These are phyloP conservation scores for Herminia tarsipennalis DNA, from an alignment of 2,888 invertebrate genomes.

Conservation along the genomic window DNA sequence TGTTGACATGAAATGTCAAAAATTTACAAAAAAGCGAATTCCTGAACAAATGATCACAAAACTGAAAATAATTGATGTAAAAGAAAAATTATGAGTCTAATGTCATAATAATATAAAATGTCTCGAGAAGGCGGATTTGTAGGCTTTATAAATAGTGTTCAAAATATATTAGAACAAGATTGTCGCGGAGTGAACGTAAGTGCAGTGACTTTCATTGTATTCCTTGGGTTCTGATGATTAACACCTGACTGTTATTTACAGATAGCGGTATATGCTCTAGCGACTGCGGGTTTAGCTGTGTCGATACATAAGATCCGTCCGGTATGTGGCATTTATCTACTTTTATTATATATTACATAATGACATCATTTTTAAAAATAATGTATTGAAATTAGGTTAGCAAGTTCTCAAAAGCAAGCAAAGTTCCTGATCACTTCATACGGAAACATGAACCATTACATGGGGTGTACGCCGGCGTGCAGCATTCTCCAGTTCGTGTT, in stretches of 20 bases:
- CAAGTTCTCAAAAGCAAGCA: slow-evolving; percentile 86
- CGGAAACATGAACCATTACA: slow-evolving; percentile 77
- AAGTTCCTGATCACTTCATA: slow-evolving; percentile 86
- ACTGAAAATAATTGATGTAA: slow-evolving; percentile 70
- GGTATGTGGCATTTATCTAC: slow-evolving; percentile 67
- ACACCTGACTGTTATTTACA: slow-evolving; percentile 61
- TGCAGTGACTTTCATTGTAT: slow-evolving; percentile 27
- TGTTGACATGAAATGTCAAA: slow-evolving; percentile 2
- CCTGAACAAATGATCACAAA: slow-evolving; percentile 50
- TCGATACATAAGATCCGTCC: slow-evolving; percentile 87
- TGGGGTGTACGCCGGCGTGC: slow-evolving; percentile 81
- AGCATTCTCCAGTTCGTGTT: slow-evolving; percentile 79
- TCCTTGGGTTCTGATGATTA: slow-evolving; percentile 25
- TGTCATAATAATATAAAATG: slow-evolving; percentile 58
- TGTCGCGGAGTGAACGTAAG: slow-evolving; percentile 80
- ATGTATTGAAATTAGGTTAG: slow-evolving; percentile 77
- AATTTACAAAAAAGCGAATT: slow-evolving; percentile 38
- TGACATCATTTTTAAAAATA: slow-evolving; percentile 50
- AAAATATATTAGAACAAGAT: slow-evolving; percentile 71
- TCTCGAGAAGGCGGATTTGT: slow-evolving; percentile 62
- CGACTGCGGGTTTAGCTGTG: slow-evolving; percentile 82
- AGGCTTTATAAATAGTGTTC: slow-evolving; percentile 64
- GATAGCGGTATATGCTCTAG: slow-evolving; percentile 86
- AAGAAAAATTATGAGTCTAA: slow-evolving; percentile 60
- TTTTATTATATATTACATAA: slow-evolving; percentile 28